These are phyloP conservation scores for Syrmaticus mikado DNA, from an alignment of 2,113 vertebrate species.

Conservation along the genomic window DNA sequence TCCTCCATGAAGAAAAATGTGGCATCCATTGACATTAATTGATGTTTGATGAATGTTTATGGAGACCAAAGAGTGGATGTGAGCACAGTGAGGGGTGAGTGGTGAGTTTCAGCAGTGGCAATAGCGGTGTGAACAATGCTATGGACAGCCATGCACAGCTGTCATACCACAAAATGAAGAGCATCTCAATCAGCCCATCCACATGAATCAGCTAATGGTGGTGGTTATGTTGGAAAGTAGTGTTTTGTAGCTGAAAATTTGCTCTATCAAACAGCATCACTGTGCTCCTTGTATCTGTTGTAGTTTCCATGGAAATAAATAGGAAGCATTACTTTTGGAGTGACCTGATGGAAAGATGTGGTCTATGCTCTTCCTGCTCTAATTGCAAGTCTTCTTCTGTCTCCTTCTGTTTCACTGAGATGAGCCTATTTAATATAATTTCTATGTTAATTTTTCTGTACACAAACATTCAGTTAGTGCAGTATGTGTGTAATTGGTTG, in stretches of 20 bases:
- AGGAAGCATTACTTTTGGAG: not conserved
- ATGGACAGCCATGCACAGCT: too few species aligned
- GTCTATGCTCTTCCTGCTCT: not conserved
- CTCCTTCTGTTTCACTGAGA: not conserved
- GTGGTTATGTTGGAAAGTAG: too few species aligned
- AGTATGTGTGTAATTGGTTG: constrained; percentile 12
- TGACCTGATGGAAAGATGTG: not conserved
- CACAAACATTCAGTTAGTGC: constrained; percentile 18
- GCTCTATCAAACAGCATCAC: not conserved
- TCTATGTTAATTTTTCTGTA: constrained; percentile 17
- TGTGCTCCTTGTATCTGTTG: not conserved
- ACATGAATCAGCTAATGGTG: too few species aligned
- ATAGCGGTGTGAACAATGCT: not conserved
- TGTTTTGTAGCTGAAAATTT: too few species aligned
- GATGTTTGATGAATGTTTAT: not conserved
- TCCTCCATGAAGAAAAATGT: not conserved
- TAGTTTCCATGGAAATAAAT: not conserved
- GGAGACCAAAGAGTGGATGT: not conserved
- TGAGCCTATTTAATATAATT: not conserved
- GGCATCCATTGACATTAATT: too few species aligned
- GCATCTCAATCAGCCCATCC: too few species aligned
- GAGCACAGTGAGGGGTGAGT: not conserved
- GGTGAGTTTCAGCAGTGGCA: not conserved
- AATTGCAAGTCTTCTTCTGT: not conserved
- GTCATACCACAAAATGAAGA: too few species aligned